Evolutionary conservation across 2,888 invertebrate genomes (phyloP), one percentile per base, ranked within the genome.

Genomic region (Mystacides longicornis): DNA sequence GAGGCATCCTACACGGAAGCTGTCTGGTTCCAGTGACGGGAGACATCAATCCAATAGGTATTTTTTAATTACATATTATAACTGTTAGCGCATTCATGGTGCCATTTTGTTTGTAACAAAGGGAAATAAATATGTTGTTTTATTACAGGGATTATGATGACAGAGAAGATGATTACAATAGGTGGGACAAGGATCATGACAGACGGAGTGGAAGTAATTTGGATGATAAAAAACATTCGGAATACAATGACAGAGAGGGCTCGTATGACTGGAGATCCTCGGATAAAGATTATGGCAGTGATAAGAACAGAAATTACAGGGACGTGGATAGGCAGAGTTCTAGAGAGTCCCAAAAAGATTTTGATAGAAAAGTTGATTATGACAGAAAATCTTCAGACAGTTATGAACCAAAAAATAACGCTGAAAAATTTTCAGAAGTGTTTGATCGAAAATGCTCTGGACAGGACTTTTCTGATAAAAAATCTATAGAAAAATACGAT

Each of bases 291-390:
- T 58, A 52, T 48, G 43, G 16, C 4, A 48, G 53, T 14, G 48
- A 42, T n/a, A 51, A 52, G 27, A 21, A 43, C 20, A 49, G 51
- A n/a, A 37, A 31, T 42, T 50, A 53, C 49, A 54, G 45, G n/a
- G 57, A 49, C 43, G 49, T 49, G 55, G 76, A 77, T 57, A 68
- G 76, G 60, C 74, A 80, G 2, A 75, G 72, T 62, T 72, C 77
- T 9, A 72, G 73, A 58, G 81, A 81, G 60, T 70, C 71, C 16
- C 80, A 80, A 58, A 79, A 79, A 63, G 80, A 79, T 46, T 69
- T 70, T 47, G 72, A 68, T 49, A 71, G 76, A 62, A 74, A 79
- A 65, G 70, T 70, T 61, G 81, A 81, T 46, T 67, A 74, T 51
- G 73, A 76, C 27, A 72, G 74, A 52, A 79, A 79, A 60, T 64